Evolutionary conservation across 2,888 invertebrate species (phyloP), one percentile per base, ranked within the genome.

Genomic region (Coleophora flavipennella): DNA sequence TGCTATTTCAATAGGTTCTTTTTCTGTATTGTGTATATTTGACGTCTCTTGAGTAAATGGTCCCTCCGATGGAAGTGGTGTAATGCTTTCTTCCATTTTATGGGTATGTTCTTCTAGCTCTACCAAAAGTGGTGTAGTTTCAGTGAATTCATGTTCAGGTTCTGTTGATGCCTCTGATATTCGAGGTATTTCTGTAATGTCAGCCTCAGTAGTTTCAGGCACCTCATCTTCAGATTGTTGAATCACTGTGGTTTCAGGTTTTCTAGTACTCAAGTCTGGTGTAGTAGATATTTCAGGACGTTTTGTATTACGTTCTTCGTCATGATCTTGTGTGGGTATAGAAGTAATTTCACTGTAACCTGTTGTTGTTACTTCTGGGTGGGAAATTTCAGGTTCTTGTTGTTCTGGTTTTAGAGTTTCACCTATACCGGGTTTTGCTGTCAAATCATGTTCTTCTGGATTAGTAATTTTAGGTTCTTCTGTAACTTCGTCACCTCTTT

Each of bases 91-190:
- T 14, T 49, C 38, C 8, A 49, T 44, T 44, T 62, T 62, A 46
- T 72, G 74, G 6, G 70, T 67, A 41, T 77, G 76, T 51, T 74
- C 70, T 52, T 75, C 62, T 40, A 77, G 55, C 55, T 75, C 73
- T 36, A 75, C 62, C 31, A 68, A 51, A 44, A 67, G 69, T 38
- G 71, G 67, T 2, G 67, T 74, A 10, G 73, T 63, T 43, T 59
- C 57, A 25, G 60, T 52, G 33, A 46, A 45, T 38, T 53, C 51
- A 35, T 46, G 38, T 40, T 51, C 48, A 39, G 48, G 28, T 29
- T 34, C 40, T 28, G 49, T 44, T 25, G 49, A 45, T 34, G 41
- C 37, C 40, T 53, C 49, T 20, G 11, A 4, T 29, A 4, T 11
- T 33, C 33, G 20, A 8, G 38, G 34, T 20, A 32, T 31, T 39